Evolutionary conservation across 2,113 vertebrate genomes (phyloP).

Genomic region (Glareola pratincola): DNA sequence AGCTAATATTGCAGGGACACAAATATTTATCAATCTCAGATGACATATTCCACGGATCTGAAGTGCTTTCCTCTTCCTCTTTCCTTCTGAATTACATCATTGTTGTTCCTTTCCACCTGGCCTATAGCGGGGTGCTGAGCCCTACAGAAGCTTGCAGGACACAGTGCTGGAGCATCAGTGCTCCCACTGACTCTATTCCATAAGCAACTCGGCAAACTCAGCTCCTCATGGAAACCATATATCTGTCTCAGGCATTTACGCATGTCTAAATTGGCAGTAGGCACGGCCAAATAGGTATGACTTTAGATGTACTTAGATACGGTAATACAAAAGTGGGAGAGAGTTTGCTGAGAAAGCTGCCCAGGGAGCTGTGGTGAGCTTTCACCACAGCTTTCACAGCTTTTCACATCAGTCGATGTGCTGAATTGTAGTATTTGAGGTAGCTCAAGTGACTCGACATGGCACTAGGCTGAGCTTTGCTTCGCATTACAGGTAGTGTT

Average conservation of each 20-base stretch:
- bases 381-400: too few relatives aligned
- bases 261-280: neutral
- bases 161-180: neutral
- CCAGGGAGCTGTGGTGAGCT: neutral
- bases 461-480: neutral
- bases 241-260: rapidly evolving
- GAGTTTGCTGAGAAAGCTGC: neutral
- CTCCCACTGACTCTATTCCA: neutral
- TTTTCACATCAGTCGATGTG: neutral
- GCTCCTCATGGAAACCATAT: rapidly evolving
- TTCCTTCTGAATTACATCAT: neutral
- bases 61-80: neutral
- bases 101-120: neutral
- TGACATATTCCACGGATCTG: neutral
- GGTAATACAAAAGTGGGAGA: neutral
- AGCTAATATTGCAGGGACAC: neutral
- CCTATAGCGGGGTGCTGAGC: neutral
- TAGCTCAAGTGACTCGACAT: rapidly evolving
- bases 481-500: neutral
- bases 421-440: neutral
- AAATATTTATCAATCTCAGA: neutral
- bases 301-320: neutral
- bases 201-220: neutral
- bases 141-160: neutral
- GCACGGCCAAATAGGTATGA: neutral